Percentiles rank a stretch among this genome's conserved stretches.
Conservation (phyloP, 2,113 vertebrate species). For the Heliornis fulica region DNA sequence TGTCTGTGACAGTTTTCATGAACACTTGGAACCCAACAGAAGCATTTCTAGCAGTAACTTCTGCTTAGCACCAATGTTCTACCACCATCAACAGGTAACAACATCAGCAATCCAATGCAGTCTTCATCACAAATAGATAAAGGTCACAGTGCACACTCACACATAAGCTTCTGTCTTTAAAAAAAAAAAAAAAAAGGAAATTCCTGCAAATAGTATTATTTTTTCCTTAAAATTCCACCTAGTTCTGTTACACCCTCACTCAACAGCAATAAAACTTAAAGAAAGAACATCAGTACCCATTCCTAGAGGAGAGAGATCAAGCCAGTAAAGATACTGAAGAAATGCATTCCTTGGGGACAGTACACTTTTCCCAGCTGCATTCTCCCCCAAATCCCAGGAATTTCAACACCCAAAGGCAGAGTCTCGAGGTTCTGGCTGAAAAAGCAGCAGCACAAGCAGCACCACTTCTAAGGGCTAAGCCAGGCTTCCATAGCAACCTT, state of each 20-base stretch:
- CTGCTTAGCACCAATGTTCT: background rate
- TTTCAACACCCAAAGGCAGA: accelerated
- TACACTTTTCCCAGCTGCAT: background rate
- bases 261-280: background rate
- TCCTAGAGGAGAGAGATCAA: background rate
- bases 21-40: background rate
- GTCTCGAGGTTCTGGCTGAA: background rate
- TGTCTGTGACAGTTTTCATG: background rate
- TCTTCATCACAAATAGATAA: background rate
- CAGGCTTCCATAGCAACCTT: background rate
- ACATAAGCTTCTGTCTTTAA: background rate
- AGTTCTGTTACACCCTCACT: background rate
- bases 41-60: background rate
- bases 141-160: background rate
- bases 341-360: background rate
- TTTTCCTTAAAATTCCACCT: background rate
- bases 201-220: background rate
- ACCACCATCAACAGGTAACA: background rate
- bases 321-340: background rate
- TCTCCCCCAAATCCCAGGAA: background rate
- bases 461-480: background rate
- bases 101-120: background rate
- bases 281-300: background rate
- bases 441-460: background rate
- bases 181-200: background rate